Percentiles rank a stretch among this genome's conserved stretches.
phyloP scores from a whole-genome alignment of 2,888 invertebrate species.

The Drosophila seclusa region DNA sequence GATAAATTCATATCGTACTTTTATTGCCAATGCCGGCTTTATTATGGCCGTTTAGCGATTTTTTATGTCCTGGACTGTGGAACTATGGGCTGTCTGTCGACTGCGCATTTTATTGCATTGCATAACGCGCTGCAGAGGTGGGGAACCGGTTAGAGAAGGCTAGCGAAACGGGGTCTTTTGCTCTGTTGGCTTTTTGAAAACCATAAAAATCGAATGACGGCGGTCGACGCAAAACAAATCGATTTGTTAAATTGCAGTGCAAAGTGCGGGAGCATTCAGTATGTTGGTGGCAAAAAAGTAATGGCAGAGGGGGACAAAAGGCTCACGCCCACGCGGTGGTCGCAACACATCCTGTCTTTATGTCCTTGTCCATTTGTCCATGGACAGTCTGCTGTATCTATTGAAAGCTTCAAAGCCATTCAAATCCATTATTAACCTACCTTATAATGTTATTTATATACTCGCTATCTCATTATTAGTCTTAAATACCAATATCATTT shows the following conservation, averaged over 20 bases:
- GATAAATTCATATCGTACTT: conserved; percentile 56
- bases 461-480: too few relatives aligned
- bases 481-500: neutral
- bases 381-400: neutral
- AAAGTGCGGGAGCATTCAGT: conserved; percentile 58
- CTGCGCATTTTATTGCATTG: conserved; percentile 73
- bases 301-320: neutral
- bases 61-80: conserved; percentile 66
- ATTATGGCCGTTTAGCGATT: conserved; percentile 80
- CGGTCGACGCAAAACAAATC: conserved; percentile 68
- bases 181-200: conserved; percentile 73
- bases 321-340: conserved; percentile 8
- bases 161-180: conserved; percentile 62
- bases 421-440: neutral
- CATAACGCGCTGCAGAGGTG: conserved; percentile 16
- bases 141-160: neutral
- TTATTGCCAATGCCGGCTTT: conserved; percentile 63
- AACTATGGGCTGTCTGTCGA: conserved; percentile 54
- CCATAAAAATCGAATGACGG: conserved; percentile 78
- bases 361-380: conserved; percentile 6
- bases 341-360: conserved; percentile 51
- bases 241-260: conserved; percentile 81
- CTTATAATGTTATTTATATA: neutral
- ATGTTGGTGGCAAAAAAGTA: too few relatives aligned
- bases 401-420: neutral